Evolutionary conservation across 2,888 invertebrate species (phyloP), one percentile per base, ranked within the genome.

Genomic region (Callosobruchus maculatus): DNA sequence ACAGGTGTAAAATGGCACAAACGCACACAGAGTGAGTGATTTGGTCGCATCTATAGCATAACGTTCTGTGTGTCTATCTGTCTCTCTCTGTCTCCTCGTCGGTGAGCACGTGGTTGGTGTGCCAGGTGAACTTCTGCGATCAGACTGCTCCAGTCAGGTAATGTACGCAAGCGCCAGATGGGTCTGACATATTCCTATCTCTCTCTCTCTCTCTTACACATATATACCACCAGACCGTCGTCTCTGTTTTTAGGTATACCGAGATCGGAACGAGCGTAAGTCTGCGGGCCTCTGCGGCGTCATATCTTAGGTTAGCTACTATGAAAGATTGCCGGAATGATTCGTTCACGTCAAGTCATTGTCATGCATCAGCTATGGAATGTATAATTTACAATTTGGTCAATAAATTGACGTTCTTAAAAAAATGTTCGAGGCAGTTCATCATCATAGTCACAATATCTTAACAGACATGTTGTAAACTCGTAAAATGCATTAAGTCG

Each of bases 81-180:
- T 49, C 49, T 49, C 49, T 49, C 49, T 49, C 18, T 18, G 49
- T 49, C 13, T 49, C 49, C 1, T 49, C 49, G 7, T 49, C 49
- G 7, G 13, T 18, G n/a, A n/a, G n/a, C n/a, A n/a, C n/a, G n/a
- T n/a, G n/a, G n/a, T n/a, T n/a, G 1, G 18, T 18, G 49, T 49
- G 26, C 26, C 49, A 49, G 13, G 49, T 49, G 49, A n/a, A 49
- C 18, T 49, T 26, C 26, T 7, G 7, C 26, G 49, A 49, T 49
- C 49, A 78, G 78, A 49, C 13, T 5, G 49, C 49, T 49, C 22
- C 21, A 77, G 82, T 80, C 83, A 86, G 86, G 86, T 86, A 86
- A 86, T 81, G 85, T 85, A 85, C 83, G 84, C 85, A 83, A 83
- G 84, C 84, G 83, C 82, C 72, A 75, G 77, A 77, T 74, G 49